Base-by-base conservation (phyloP, 2,797 vertebrate genomes). In the Holocentrus rufus region DNA sequence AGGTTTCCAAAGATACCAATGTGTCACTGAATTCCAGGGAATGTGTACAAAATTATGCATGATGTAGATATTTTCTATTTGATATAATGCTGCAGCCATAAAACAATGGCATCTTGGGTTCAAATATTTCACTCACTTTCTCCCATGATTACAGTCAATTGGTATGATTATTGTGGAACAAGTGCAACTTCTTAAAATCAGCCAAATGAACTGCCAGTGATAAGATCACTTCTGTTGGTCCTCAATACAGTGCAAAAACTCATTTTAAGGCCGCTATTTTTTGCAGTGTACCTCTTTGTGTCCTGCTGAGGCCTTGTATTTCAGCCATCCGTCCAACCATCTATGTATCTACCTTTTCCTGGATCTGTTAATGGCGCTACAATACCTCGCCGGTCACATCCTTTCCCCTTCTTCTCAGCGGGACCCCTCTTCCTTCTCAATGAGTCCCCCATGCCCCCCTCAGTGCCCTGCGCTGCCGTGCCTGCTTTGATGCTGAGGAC, bases 401-500 rank as follows among this genome's bases (percentile, higher is more conserved):
- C 69, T 68, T 60, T 75, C 80, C 76, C 78, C 79, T 83, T 82
- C 74, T 73, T 88, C 86, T 81, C 89, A 84, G 79, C 75, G 70
- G 80, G 85, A 83, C 76, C 52, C 73, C 53, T 77, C 81, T 54
- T 79, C 84, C 57, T 72, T 68, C 57, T 81, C 74, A 79, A 50
- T 71, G 23, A 70, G 62, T 75, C 69, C 73, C 75, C 77, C 74
- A 81, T 36, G 25, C 74, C 58, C 72, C 87, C 84, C 86, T 90
- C 85, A 83, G 69, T 84, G 59, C 66, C 84, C 84, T 77, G 81
- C 81, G 75, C 82, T 74, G 78, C 82, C 86, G 68, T 66, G 67
- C 74, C 77, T 84, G 78, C 85, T 92, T 90, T 91, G 91, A 92
- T 83, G 87, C 62, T 74, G 70, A 81, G 66, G 67, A 80, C 69